Evolutionary conservation across 1,140 invertebrate genomes (phyloP).

Genomic region (Vanessa atalanta): DNA sequence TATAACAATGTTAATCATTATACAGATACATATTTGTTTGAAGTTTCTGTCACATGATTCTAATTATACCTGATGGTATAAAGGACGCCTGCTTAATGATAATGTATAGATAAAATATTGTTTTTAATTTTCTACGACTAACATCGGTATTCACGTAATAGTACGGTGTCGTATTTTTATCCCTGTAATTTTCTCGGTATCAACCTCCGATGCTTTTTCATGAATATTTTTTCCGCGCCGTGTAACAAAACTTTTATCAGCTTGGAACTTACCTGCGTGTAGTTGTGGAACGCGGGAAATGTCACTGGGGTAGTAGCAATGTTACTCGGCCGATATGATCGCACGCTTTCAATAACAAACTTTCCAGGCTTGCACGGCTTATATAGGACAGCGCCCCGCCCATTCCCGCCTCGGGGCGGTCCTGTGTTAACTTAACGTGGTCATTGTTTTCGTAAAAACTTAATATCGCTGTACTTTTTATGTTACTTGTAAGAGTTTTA

Average conservation of each 20-base stretch:
- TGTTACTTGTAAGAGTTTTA: not conserved
- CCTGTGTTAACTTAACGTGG: constrained; percentile 48
- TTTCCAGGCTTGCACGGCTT: constrained; percentile 64
- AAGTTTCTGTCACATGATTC: no score
- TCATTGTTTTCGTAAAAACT: constrained; percentile 36
- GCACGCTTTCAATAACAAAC: constrained; percentile 68
- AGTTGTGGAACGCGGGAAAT: constrained; percentile 49
- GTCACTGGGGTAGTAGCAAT: constrained; percentile 44
- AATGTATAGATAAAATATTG: no score
- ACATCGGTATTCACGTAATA: no score
- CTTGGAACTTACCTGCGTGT: constrained; percentile 57
- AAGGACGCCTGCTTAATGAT: no score
- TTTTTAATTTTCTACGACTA: no score
- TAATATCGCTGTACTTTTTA: constrained; percentile 21
- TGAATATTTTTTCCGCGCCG: constrained; percentile 49
- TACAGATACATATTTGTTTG: no score
- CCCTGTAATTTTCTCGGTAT: not conserved
- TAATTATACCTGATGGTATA: no score
- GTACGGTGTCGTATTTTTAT: not conserved
- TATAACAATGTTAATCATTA: no score
- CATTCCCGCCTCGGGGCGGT: constrained; percentile 65
- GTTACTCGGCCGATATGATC: constrained; percentile 53
- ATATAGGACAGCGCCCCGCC: constrained; percentile 71
- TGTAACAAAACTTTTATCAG: constrained; percentile 43
- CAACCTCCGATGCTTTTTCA: constrained; percentile 23